Evolutionary conservation across 2,797 vertebrate species (phyloP).

Genomic region (Scyliorhinus canicula): DNA sequence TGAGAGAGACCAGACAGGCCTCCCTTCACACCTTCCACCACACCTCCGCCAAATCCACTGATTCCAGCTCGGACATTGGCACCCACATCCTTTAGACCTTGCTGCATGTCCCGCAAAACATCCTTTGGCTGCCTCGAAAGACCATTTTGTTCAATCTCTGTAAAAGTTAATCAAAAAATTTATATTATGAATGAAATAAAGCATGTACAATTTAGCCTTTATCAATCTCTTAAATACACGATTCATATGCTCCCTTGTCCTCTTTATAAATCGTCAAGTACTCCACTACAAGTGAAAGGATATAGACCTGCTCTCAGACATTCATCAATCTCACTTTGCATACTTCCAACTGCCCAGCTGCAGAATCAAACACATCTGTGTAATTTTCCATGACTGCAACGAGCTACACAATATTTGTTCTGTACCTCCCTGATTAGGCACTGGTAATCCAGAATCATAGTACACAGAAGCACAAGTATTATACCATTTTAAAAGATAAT

Average conservation of each 20-base stretch:
- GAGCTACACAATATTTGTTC: background rate
- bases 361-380: background rate
- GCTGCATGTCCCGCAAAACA: constrained; percentile 96
- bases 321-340: background rate
- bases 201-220: background rate
- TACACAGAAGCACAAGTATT: background rate
- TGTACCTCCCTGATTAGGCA: no score
- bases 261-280: background rate
- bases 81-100: constrained; percentile 88
- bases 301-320: background rate
- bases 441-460: background rate
- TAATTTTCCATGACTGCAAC: background rate
- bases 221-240: background rate
- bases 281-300: background rate
- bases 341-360: no score
- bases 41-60: constrained; percentile 89
- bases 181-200: background rate
- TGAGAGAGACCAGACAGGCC: constrained; percentile 84
- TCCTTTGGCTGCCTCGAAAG: constrained; percentile 90
- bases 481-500: background rate
- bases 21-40: constrained; percentile 90
- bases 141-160: constrained; percentile 65
- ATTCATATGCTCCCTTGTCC: background rate
- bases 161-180: background rate
- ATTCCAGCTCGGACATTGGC: constrained; percentile 92